A percentile compares a stretch with the other conserved stretches of the same genome.
Conservation (phyloP, 1,140 invertebrate genomes). For the Linepithema humile region DNA sequence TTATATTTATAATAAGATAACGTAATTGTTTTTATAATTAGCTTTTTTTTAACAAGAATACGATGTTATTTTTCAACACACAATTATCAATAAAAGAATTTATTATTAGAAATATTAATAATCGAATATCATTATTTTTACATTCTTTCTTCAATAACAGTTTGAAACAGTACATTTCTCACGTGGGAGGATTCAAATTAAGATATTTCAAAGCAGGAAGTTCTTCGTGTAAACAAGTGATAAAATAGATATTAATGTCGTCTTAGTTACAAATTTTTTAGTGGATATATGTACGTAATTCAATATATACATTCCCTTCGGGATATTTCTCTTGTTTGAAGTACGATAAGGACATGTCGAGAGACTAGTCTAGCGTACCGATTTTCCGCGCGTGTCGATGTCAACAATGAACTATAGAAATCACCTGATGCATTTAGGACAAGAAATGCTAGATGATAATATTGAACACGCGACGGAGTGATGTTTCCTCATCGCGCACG, state of each 20-base stretch:
- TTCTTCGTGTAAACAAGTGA: background rate
- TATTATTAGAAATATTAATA: background rate
- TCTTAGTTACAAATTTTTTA: background rate
- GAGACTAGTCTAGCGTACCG: slow-evolving; percentile 6
- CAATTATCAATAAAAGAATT: no score
- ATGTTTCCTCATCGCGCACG: background rate
- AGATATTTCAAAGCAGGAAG: background rate
- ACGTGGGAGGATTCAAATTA: background rate
- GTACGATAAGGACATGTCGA: slow-evolving; percentile 44
- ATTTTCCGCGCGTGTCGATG: slow-evolving; percentile 69
- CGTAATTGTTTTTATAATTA: background rate
- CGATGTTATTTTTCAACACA: no score
- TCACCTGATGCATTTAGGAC: slow-evolving; percentile 47
- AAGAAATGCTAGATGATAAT: slow-evolving; percentile 44
- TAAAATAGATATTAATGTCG: background rate
- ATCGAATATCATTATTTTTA: background rate
- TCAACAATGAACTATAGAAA: slow-evolving; percentile 70
- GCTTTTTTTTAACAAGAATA: background rate
- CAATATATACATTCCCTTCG: background rate
- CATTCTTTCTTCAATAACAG: background rate
- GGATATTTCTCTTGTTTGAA: background rate
- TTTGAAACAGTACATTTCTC: background rate
- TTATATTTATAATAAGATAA: background rate
- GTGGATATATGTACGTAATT: no score
- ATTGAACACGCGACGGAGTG: slow-evolving; percentile 56